Percentiles rank a stretch among this genome's conserved stretches.
Evolutionary conservation across 2,113 vertebrate species (phyloP).

Genomic region (Dromiciops gliroides): DNA sequence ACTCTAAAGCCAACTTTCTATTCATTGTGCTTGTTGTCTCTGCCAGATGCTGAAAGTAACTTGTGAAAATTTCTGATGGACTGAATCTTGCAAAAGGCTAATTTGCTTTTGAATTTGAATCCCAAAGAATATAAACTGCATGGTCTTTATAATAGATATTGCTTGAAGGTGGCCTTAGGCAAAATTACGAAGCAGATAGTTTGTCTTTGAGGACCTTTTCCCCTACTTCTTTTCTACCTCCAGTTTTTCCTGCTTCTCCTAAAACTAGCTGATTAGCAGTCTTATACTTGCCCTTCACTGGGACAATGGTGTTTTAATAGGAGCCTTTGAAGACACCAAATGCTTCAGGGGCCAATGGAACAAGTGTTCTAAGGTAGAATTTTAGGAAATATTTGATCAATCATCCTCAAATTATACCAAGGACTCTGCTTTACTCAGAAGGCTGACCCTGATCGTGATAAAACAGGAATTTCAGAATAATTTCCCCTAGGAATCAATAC

Average conservation of each 20-base stretch:
- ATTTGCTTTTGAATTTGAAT: neutral
- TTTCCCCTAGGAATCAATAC: neutral
- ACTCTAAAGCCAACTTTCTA: neutral
- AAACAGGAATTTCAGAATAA: neutral
- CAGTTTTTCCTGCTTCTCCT: neutral
- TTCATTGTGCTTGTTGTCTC: neutral
- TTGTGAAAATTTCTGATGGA: neutral
- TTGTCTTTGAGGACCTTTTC: neutral
- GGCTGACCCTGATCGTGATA: neutral
- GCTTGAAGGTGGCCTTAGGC: neutral
- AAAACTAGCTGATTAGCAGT: neutral
- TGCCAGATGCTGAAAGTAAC: neutral
- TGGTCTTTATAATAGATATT: neutral
- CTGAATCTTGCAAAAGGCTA: neutral
- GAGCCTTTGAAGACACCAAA: neutral
- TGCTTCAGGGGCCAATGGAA: neutral
- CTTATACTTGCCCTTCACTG: neutral
- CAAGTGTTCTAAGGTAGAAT: neutral
- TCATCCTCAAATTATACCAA: neutral
- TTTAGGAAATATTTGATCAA: neutral
- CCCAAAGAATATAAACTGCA: neutral
- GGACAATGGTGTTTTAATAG: neutral
- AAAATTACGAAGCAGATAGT: neutral
- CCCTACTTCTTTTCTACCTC: neutral
- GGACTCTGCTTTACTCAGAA: neutral